Conservation (phyloP, 2,888 invertebrate genomes). For the Rhingia rostrata region DNA sequence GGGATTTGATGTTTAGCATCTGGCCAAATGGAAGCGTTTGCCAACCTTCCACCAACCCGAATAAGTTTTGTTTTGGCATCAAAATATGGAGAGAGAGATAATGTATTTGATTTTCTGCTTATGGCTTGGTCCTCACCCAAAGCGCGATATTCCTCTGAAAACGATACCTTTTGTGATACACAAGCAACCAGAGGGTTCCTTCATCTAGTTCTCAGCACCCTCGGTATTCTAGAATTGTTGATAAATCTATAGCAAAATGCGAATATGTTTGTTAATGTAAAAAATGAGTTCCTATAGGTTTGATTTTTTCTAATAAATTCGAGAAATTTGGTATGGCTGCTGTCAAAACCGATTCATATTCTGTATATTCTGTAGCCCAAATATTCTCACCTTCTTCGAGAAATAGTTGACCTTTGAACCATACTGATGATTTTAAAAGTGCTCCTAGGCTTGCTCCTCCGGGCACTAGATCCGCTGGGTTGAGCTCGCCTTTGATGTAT, state of each 20-base stretch:
- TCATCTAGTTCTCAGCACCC: slow-evolving; percentile 3
- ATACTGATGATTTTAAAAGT: slow-evolving; percentile 1
- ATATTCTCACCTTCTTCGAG: not conserved
- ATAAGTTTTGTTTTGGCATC: slow-evolving; percentile 16
- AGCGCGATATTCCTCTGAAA: slow-evolving; percentile 10
- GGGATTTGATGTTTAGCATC: slow-evolving; percentile 14
- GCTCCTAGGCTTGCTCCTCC: not conserved
- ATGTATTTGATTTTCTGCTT: not conserved
- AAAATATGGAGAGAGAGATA: slow-evolving; percentile 11
- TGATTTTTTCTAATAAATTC: not conserved
- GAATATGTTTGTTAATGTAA: slow-evolving; percentile 11
- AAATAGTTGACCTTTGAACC: slow-evolving; percentile 44
- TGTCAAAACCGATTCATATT: not conserved
- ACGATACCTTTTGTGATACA: not conserved
- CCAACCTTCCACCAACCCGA: slow-evolving; percentile 25
- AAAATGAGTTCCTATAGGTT: slow-evolving; percentile 16
- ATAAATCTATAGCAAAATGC: slow-evolving; percentile 17
- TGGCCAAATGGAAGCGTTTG: not conserved
- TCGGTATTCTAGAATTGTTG: not conserved
- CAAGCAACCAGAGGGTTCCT: not conserved
- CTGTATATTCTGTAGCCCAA: not conserved
- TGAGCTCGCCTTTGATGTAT: too few relatives aligned
- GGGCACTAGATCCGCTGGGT: too few relatives aligned
- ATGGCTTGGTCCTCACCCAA: not conserved
- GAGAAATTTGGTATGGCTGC: not conserved